phyloP scores from a whole-genome alignment of 2,888 invertebrate genomes.

The Drosophila leonis region DNA sequence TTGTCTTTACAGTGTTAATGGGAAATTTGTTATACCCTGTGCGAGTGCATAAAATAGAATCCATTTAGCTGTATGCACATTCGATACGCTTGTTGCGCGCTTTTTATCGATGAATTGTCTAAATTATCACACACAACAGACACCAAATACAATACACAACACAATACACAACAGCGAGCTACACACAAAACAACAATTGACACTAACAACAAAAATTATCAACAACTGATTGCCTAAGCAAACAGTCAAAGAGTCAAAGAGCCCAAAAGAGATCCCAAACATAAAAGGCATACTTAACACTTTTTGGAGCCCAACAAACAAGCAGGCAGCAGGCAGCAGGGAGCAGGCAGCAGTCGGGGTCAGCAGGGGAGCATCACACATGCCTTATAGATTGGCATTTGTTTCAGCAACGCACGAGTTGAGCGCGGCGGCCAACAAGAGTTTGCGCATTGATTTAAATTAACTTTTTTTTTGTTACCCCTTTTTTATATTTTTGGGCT shows the following conservation, averaged over 20 bases:
- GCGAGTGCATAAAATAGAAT: conserved; percentile 30
- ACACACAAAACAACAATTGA: conserved; percentile 56
- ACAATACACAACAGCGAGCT: conserved; percentile 35
- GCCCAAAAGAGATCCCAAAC: conserved; percentile 43
- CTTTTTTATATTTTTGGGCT: conserved; percentile 18
- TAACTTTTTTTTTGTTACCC: conserved; percentile 42
- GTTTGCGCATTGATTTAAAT: conserved; percentile 79
- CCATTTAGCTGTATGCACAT: conserved; percentile 57
- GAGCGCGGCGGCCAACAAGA: conserved; percentile 57
- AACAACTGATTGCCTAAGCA: conserved; percentile 74
- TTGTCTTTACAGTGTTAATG: not conserved
- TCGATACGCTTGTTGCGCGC: conserved; percentile 71
- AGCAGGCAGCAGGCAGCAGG: conserved; percentile 25
- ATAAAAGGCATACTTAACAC: conserved; percentile 76
- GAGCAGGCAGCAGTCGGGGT: conserved; percentile 23
- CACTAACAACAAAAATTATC: conserved; percentile 77
- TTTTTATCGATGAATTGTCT: conserved; percentile 75
- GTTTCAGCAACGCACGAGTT: conserved; percentile 79
- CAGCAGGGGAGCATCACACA: conserved; percentile 23
- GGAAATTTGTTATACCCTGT: not conserved
- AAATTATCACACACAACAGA: conserved; percentile 74
- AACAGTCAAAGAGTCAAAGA: conserved; percentile 63
- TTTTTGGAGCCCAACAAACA: conserved; percentile 80
- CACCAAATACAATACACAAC: conserved; percentile 22
- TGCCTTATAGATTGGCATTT: conserved; percentile 64